Percentiles rank a stretch among this genome's conserved stretches.
Evolutionary conservation across 1,140 invertebrate genomes (phyloP).

Genomic region (Drosophila eugracilis): DNA sequence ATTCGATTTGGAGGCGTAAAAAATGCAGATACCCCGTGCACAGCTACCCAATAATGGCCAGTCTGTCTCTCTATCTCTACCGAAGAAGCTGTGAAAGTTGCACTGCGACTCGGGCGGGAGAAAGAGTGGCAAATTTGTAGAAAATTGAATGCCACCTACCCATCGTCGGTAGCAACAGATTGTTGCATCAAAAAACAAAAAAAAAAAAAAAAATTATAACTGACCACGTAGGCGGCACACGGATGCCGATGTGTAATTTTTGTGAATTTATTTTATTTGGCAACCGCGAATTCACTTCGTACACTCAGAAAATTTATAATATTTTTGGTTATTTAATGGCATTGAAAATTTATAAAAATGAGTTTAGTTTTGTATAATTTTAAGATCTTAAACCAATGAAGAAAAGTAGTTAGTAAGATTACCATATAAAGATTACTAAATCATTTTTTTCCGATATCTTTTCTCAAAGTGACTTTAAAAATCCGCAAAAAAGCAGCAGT

Average conservation of each 20-base stretch:
- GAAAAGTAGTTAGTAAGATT: neutral
- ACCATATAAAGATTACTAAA: no score
- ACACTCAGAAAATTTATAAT: neutral
- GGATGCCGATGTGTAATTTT: slow-evolving; percentile 62
- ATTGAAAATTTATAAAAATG: no score
- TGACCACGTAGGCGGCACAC: slow-evolving; percentile 68
- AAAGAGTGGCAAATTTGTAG: slow-evolving; percentile 65
- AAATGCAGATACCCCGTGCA: slow-evolving; percentile 56
- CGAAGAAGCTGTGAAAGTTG: slow-evolving; percentile 66
- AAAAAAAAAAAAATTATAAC: neutral
- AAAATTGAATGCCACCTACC: slow-evolving; percentile 63
- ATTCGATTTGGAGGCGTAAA: slow-evolving; percentile 61
- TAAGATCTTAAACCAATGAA: no score
- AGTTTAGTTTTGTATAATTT: no score
- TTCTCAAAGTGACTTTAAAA: slow-evolving; percentile 36
- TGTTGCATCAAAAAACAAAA: slow-evolving; percentile 5
- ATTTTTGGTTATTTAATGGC: neutral
- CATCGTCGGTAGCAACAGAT: slow-evolving; percentile 41
- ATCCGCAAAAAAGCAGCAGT: slow-evolving; percentile 8
- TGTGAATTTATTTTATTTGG: slow-evolving; percentile 65
- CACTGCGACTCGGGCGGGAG: slow-evolving; percentile 48
- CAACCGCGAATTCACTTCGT: slow-evolving; percentile 3
- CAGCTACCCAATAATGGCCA: slow-evolving; percentile 57
- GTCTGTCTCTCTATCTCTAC: slow-evolving; percentile 50
- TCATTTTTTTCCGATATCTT: neutral